Conservation (phyloP, 2,113 vertebrate species). For the Upupa epops region DNA sequence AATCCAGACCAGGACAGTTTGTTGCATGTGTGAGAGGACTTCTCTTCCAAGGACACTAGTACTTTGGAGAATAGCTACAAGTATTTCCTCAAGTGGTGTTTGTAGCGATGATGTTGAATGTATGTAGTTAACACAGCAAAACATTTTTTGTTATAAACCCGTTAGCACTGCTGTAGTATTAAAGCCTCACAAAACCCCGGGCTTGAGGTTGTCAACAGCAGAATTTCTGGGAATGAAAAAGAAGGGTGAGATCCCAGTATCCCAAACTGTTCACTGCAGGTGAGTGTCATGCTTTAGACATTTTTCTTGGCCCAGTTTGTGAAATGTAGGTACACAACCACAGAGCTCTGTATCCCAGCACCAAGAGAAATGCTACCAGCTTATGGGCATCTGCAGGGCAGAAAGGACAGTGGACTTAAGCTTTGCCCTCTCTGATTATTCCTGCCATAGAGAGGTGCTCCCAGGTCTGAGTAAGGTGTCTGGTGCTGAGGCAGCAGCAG, state of each 20-base stretch:
- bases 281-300: background rate
- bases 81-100: background rate
- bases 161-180: background rate
- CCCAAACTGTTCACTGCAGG: background rate
- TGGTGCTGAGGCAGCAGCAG: background rate
- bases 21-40: background rate
- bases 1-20: background rate
- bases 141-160: background rate
- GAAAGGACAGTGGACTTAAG: background rate
- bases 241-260: background rate
- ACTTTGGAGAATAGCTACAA: background rate
- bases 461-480: background rate
- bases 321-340: fast-evolving
- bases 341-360: background rate
- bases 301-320: background rate
- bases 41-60: background rate
- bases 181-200: background rate
- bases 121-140: background rate
- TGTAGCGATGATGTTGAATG: background rate
- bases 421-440: background rate
- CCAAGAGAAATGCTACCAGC: background rate
- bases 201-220: background rate
- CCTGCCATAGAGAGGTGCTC: background rate
- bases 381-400: background rate
- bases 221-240: background rate